Base-by-base conservation (phyloP, 2,888 invertebrate genomes). In the Rhingia rostrata region DNA sequence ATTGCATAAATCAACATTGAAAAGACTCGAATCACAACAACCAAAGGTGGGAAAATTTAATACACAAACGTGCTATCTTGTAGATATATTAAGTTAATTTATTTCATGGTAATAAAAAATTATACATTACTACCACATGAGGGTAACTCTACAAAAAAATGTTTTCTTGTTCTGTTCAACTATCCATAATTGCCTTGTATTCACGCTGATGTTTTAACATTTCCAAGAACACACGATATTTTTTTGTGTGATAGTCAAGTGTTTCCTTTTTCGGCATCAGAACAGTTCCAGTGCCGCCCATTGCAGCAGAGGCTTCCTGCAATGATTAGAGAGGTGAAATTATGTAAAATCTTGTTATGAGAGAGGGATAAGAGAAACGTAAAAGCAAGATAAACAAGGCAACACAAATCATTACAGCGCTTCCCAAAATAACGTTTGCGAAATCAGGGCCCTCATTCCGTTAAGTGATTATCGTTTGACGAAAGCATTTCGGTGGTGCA, bases 191-290 rank as follows among this genome's bases (percentile, higher is more conserved):
- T 69, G 92, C 91, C 88, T 92, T 93, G 89, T 96, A 97, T 74
- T 93, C 93, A 22, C 93, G 89, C 90, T 98, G 98, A 92, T 98
- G 94, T 86, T 95, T 92, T 63, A 96, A 92, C 96, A 98, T 96
- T 92, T 94, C 94, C 69, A 95, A 91, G 89, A 97, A 98, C 2
- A 98, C 96, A 87, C 92, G 90, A 90, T 97, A 98, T 89, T 98
- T 98, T 89, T 94, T 95, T 86, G 95, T 93, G 90, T 98, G 98
- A 90, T 94, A 98, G 83, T 94, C 93, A 88, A 92, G 93, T 85
- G 93, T 92, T 33, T 89, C 88, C n/a, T 88, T 83, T 82, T 95
- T 93, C 7, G 96, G 95, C 41, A 91, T 88, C 7, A 96, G 92
- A 53, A 95, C 93, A 79, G 93, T 93, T 10, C 96, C 97, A 66